Base-by-base conservation (phyloP, 2,888 invertebrate species). In the Cephus nigrinus region DNA sequence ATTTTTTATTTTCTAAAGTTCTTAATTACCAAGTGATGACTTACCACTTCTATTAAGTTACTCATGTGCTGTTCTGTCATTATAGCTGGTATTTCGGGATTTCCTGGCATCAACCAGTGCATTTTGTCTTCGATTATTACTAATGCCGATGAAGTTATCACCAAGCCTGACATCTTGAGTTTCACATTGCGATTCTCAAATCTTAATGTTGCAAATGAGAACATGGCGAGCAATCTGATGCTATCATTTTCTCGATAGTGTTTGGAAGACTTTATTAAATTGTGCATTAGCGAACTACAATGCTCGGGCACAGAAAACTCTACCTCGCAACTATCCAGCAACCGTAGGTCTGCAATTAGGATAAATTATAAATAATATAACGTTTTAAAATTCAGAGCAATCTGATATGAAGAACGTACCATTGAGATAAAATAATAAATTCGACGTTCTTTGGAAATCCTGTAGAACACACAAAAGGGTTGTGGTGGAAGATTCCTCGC, bases 31-130 rank as follows among this genome's bases (percentile, higher is more conserved):
- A 75, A 55, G n/a, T 55, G 23, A 12, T 79, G 75, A 86, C 92
- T 92, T 78, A 93, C 92, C 78, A 93, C 92, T 87, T 93, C 93
- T 4, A 93, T 92, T 73, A 94, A 88, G 88, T 93, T 93, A 79
- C 92, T 93, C 91, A 94, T 92, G 9, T 91, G 89, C 85, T 94
- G 93, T 12, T 91, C 92, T 15, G 90, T 84, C 55, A 88, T 85
- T 11, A 92, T 82, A 33, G 89, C 85, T 1, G 91, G 90, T 12
- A 82, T 80, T 75, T 88, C 86, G 30, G 86, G 86, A 34, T 86
- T 86, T 35, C 86, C 85, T 1, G 90, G 86, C 11, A 92, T 84
- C 15, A 94, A 86, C 93, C 94, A 94, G 11, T 91, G 88, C 69
- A 93, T 87, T 80, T 92, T 92, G 35, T 92, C 91, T 35, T 90